phyloP scores from a whole-genome alignment of 2,888 invertebrate genomes.

The Tetranychus piercei region DNA sequence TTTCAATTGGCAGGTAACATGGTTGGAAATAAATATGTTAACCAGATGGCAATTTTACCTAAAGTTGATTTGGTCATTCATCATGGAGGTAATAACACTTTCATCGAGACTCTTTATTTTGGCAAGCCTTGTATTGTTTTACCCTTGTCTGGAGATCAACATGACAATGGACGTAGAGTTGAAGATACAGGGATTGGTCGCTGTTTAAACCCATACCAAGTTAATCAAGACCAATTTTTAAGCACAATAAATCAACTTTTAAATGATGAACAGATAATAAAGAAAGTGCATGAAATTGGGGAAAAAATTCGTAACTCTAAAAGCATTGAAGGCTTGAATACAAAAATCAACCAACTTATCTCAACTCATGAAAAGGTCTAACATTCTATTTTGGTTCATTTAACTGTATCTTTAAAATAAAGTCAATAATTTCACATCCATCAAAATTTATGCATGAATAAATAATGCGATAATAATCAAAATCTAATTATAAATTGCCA shows the following conservation, averaged over 20 bases:
- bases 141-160: constrained; percentile 9
- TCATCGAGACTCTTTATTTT: not conserved
- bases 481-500: no score
- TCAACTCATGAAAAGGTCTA: no score
- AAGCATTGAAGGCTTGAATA: not conserved
- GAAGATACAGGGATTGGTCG: not conserved
- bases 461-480: no score
- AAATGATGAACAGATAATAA: not conserved
- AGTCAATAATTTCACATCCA: no score
- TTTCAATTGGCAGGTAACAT: not conserved
- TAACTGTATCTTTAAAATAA: no score
- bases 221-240: not conserved
- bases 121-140: constrained; percentile 18
- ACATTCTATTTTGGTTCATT: no score
- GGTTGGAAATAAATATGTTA: not conserved
- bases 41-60: constrained; percentile 2
- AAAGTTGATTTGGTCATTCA: constrained; percentile 4
- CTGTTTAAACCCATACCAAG: not conserved
- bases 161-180: constrained; percentile 7
- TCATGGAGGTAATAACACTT: constrained; percentile 3
- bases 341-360: not conserved
- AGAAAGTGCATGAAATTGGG: not conserved
- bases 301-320: not conserved
- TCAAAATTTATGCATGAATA: no score
- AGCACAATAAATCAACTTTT: not conserved